Evolutionary conservation across 2,888 invertebrate species (phyloP).

Genomic region (Gerosis bhagava): DNA sequence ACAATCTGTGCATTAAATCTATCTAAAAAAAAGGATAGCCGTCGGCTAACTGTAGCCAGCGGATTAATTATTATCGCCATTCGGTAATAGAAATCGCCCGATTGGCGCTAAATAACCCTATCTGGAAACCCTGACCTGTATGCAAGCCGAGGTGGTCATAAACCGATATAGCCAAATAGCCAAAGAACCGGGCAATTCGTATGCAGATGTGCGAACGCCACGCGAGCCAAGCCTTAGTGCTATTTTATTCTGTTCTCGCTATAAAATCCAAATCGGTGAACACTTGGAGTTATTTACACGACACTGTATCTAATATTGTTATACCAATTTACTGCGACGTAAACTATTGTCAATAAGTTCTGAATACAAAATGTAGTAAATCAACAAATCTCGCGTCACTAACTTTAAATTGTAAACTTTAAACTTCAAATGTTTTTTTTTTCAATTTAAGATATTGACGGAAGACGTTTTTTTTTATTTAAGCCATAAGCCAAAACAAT

Average conservation of each 20-base stretch:
- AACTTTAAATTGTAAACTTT: no score
- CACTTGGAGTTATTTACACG: constrained; percentile 36
- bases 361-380: constrained; percentile 18
- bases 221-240: constrained; percentile 41
- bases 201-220: constrained; percentile 57
- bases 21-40: no score
- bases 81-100: no score
- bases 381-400: constrained; percentile 12
- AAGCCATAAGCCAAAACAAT: no score
- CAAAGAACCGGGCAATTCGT: constrained; percentile 57
- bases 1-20: no score
- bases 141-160: constrained; percentile 44
- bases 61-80: no score
- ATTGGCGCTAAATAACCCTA: no score
- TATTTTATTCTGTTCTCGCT: constrained; percentile 26
- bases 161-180: constrained; percentile 41
- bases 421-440: no score
- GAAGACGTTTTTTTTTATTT: no score
- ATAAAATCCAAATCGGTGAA: constrained; percentile 28
- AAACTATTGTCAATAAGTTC: constrained; percentile 12
- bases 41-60: no score
- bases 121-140: no score
- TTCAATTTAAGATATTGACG: no score
- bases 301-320: constrained; percentile 34
- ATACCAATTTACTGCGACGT: constrained; percentile 19